phyloP scores from a whole-genome alignment of 2,797 vertebrate genomes.

The Micromesistius poutassou region DNA sequence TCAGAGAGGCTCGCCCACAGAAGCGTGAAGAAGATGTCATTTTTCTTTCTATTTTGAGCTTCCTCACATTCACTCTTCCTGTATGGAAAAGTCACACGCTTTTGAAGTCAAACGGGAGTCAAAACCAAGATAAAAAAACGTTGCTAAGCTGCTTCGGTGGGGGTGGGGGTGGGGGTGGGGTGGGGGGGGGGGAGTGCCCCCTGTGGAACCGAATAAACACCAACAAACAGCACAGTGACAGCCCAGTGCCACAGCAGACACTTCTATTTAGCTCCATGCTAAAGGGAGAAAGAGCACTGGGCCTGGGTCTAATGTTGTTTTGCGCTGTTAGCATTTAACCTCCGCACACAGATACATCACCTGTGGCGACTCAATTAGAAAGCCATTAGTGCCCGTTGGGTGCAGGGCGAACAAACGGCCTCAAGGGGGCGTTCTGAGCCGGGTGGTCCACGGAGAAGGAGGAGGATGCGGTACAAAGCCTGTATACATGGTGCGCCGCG shows the following conservation, averaged over 20 bases:
- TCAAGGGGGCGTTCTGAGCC: slow-evolving; percentile 45
- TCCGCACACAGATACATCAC: slow-evolving; percentile 64
- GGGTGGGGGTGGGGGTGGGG: not conserved
- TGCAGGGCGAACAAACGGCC: slow-evolving; percentile 57
- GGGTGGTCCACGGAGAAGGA: slow-evolving; percentile 50
- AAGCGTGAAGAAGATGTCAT: not conserved
- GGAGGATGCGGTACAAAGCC: slow-evolving; percentile 42
- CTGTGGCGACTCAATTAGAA: slow-evolving; percentile 73
- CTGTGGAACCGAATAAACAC: not conserved
- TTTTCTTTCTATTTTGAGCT: not conserved
- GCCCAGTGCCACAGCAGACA: slow-evolving; percentile 26
- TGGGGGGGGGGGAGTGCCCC: not conserved
- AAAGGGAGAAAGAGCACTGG: slow-evolving; percentile 1
- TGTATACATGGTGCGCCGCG: slow-evolving; percentile 19
- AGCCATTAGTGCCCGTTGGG: slow-evolving; percentile 65
- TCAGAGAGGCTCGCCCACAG: not conserved
- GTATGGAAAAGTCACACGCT: not conserved
- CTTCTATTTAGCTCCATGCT: slow-evolving; percentile 8
- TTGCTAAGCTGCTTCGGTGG: not conserved
- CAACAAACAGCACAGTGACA: slow-evolving; percentile 8
- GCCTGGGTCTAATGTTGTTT: not conserved
- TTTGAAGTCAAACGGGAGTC: not conserved
- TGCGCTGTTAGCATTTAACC: slow-evolving; percentile 39
- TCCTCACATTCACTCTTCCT: not conserved
- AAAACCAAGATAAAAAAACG: not conserved